These are phyloP conservation scores for Clinocottus analis DNA, from an alignment of 2,113 vertebrate genomes.

Conservation along the genomic window DNA sequence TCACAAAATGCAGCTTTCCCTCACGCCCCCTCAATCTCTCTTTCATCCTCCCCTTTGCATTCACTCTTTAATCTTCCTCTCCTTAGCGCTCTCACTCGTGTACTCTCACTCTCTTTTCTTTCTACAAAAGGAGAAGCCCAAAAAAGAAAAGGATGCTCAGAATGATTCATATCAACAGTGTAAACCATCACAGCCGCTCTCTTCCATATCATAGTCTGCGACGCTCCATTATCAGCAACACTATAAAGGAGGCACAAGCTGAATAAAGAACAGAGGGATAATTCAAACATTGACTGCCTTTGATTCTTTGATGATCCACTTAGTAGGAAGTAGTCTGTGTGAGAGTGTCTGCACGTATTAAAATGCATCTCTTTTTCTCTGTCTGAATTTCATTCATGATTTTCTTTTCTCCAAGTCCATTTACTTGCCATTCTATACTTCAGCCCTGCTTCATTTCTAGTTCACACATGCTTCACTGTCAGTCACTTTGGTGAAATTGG, in stretches of 20 bases:
- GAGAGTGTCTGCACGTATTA: neutral
- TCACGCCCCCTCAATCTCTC: constrained; percentile 37
- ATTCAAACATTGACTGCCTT: constrained; percentile 60
- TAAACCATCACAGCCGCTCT: constrained; percentile 24
- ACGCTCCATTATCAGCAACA: constrained; percentile 28
- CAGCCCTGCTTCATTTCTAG: constrained; percentile 23
- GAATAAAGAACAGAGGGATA: constrained; percentile 42
- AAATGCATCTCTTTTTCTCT: neutral
- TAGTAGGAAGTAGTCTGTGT: constrained; percentile 24
- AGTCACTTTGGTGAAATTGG: constrained; percentile 38
- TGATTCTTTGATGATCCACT: constrained; percentile 63
- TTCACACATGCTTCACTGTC: neutral
- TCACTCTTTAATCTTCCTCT: constrained; percentile 54
- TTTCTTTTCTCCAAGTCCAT: neutral
- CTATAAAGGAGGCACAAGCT: constrained; percentile 36
- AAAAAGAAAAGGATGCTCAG: constrained; percentile 21
- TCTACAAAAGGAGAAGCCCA: constrained; percentile 13
- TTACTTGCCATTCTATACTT: constrained; percentile 8
- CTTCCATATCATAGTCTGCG: constrained; percentile 12
- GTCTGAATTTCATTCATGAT: constrained; percentile 25
- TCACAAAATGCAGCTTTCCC: constrained; percentile 4
- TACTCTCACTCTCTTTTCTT: constrained; percentile 13
- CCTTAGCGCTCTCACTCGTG: constrained; percentile 13
- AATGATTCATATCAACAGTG: constrained; percentile 44
- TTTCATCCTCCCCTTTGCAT: constrained; percentile 58